Conservation (phyloP, 2,888 invertebrate genomes). For the Aradus depressus region DNA sequence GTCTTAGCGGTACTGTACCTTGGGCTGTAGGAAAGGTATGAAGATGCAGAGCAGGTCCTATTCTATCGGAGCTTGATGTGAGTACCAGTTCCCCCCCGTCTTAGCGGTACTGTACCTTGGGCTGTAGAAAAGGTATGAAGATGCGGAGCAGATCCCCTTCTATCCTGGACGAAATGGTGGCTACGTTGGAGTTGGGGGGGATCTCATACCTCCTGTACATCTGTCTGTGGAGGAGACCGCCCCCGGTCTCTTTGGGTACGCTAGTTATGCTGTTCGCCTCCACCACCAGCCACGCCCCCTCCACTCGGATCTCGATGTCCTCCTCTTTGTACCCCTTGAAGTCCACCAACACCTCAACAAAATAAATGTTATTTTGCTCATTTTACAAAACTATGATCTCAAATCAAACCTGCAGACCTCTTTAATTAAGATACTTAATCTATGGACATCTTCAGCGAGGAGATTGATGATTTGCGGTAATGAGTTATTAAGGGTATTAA, state of each 20-base stretch:
- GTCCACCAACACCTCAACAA: constrained; percentile 17
- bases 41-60: not conserved
- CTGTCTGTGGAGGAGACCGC: constrained; percentile 16
- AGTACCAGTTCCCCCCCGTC: too few species aligned
- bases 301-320: constrained; percentile 19
- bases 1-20: constrained; percentile 15
- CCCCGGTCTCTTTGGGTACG: not conserved
- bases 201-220: constrained; percentile 19
- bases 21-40: not conserved
- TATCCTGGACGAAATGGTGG: constrained; percentile 13
- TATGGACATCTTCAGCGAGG: too few species aligned
- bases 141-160: not conserved
- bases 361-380: too few species aligned
- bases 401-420: too few species aligned
- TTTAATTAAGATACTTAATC: too few species aligned
- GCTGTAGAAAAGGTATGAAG: not conserved
- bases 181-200: constrained; percentile 13
- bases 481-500: too few species aligned
- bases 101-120: too few species aligned
- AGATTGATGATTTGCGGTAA: too few species aligned
- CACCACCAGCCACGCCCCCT: constrained; percentile 18
- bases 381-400: too few species aligned
- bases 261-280: constrained; percentile 9
- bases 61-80: too few species aligned
- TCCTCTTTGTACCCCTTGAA: constrained; percentile 16